Conservation (phyloP, 2,797 vertebrate species). For the Tenualosa thibaudeaui region DNA sequence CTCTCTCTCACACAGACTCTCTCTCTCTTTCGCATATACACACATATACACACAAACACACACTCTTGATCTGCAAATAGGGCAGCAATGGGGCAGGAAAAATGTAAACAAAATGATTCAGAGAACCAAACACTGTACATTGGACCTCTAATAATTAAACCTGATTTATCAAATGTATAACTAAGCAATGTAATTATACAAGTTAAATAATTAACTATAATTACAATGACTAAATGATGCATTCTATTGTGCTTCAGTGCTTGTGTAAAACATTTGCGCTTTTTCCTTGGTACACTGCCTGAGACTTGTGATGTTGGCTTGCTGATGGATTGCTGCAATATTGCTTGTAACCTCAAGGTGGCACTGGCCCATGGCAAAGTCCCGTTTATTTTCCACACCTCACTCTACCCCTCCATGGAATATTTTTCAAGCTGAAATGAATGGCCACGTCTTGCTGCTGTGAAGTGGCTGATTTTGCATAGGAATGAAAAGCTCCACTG, state of each 20-base stretch:
- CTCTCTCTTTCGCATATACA: too few species aligned
- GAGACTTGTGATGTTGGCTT: neutral
- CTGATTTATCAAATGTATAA: neutral
- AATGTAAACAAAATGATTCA: neutral
- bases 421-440: neutral
- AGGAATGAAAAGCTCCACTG: conserved; percentile 19
- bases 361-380: conserved; percentile 17
- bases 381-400: neutral
- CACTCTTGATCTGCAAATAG: too few species aligned
- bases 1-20: too few species aligned
- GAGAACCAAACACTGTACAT: neutral
- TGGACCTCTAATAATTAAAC: neutral
- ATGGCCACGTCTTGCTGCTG: neutral
- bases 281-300: neutral
- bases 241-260: neutral
- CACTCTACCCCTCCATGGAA: neutral
- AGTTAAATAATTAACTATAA: neutral
- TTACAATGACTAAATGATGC: conserved; percentile 6
- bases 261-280: neutral
- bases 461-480: conserved; percentile 10
- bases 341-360: neutral
- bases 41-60: too few species aligned
- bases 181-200: too few species aligned
- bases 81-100: neutral
- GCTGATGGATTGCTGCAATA: conserved; percentile 16